Conservation (phyloP, 2,888 invertebrate genomes). For the Brenthis ino region DNA sequence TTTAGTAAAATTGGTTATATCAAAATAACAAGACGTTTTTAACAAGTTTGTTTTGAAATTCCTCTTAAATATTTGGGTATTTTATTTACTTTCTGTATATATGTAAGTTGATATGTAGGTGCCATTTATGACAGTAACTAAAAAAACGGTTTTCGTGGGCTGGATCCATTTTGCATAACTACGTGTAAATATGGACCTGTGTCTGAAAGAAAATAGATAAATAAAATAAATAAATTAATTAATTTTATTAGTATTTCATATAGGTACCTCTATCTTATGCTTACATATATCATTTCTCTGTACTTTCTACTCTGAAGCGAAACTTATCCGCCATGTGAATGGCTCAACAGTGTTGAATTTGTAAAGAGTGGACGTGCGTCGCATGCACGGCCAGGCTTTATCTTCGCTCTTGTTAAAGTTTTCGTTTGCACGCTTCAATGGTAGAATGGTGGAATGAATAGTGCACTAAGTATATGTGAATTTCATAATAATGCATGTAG, state of each 20-base stretch:
- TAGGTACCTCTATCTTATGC: not conserved
- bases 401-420: conserved; percentile 67
- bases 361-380: conserved; percentile 78
- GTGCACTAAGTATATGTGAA: conserved; percentile 18
- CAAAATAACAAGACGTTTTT: too few species aligned
- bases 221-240: not conserved
- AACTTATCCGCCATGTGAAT: conserved; percentile 75
- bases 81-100: too few species aligned
- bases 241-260: not conserved
- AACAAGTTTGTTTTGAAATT: too few species aligned
- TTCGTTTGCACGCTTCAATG: conserved; percentile 47
- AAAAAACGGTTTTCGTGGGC: too few species aligned
- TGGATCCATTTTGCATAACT: too few species aligned
- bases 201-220: too few species aligned
- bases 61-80: too few species aligned
- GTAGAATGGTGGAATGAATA: conserved; percentile 31
- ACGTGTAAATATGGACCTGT: too few species aligned
- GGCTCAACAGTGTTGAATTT: conserved; percentile 73
- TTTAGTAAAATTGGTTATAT: too few species aligned
- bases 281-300: conserved; percentile 4
- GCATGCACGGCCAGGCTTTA: conserved; percentile 73
- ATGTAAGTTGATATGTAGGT: too few species aligned
- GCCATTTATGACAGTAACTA: too few species aligned
- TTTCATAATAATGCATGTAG: not conserved
- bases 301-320: conserved; percentile 44